A percentile compares a stretch with the other conserved stretches of the same genome.
Conservation (phyloP, 2,113 vertebrate genomes). For the Channa maculata region DNA sequence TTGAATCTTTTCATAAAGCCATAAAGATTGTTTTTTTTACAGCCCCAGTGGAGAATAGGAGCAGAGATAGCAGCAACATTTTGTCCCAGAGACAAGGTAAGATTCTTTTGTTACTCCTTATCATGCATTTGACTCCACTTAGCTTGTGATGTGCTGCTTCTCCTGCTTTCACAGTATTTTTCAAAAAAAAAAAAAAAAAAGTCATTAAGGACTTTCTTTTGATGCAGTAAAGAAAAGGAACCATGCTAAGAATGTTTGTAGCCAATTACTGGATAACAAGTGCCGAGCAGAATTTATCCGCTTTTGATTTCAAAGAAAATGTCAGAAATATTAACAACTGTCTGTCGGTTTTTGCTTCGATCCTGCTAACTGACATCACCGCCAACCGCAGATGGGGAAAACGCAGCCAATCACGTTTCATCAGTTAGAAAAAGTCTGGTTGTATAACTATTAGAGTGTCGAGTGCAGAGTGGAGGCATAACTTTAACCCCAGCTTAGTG, state of each 20-base stretch:
- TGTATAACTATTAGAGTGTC: background rate
- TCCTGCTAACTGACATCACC: background rate
- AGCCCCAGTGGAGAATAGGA: background rate
- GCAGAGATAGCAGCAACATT: background rate
- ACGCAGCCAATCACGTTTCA: background rate
- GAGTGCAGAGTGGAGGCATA: background rate
- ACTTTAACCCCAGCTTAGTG: background rate
- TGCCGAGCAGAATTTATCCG: background rate
- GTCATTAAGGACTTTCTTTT: too few species aligned
- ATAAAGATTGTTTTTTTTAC: background rate
- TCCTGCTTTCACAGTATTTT: too few species aligned
- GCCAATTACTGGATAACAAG: conserved; percentile 4
- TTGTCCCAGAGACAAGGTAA: background rate
- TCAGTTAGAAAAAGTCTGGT: background rate
- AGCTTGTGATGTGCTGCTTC: background rate
- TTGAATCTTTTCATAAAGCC: background rate
- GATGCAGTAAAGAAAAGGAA: background rate
- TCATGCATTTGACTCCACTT: background rate
- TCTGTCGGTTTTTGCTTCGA: conserved; percentile 15
- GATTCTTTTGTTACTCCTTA: background rate
- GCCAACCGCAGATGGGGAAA: background rate
- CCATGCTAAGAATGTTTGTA: conserved; percentile 1
- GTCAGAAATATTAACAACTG: background rate
- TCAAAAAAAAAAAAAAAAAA: too few species aligned
- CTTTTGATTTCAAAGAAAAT: conserved; percentile 11